Conservation (phyloP, 1,140 invertebrate species). For the Drosophila paulistorum region DNA sequence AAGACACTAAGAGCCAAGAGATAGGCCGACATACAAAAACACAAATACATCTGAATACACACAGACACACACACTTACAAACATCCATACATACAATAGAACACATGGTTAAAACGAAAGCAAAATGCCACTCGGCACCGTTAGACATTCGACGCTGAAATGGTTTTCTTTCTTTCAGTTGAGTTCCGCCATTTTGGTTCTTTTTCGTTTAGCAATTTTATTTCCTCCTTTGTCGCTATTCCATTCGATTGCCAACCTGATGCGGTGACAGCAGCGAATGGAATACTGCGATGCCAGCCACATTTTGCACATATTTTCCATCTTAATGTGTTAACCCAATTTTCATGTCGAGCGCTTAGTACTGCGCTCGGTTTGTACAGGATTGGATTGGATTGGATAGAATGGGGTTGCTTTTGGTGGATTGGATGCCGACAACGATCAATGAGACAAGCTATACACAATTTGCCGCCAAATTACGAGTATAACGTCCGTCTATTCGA, state of each 20-base stretch:
- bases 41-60: neutral
- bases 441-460: slow-evolving; percentile 19
- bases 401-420: neutral
- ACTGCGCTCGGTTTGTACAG: neutral
- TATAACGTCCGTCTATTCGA: neutral
- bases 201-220: slow-evolving; percentile 77
- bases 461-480: slow-evolving; percentile 31
- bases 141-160: slow-evolving; percentile 30
- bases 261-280: slow-evolving; percentile 26
- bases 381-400: neutral
- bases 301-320: slow-evolving; percentile 49
- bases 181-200: slow-evolving; percentile 3
- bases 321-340: slow-evolving; percentile 78
- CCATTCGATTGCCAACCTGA: slow-evolving; percentile 73
- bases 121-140: slow-evolving; percentile 26
- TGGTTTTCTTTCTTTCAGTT: slow-evolving; percentile 41
- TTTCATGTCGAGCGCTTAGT: slow-evolving; percentile 62
- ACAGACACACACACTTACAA: neutral
- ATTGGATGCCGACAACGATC: neutral
- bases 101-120: slow-evolving; percentile 7
- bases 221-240: slow-evolving; percentile 77
- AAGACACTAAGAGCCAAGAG: slow-evolving; percentile 63
- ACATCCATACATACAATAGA: neutral
- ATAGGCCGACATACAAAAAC: slow-evolving; percentile 53
- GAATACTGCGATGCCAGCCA: slow-evolving; percentile 18